Evolutionary conservation across 2,113 vertebrate genomes (phyloP).

Genomic region (Rhinopomastus cyanomelas): DNA sequence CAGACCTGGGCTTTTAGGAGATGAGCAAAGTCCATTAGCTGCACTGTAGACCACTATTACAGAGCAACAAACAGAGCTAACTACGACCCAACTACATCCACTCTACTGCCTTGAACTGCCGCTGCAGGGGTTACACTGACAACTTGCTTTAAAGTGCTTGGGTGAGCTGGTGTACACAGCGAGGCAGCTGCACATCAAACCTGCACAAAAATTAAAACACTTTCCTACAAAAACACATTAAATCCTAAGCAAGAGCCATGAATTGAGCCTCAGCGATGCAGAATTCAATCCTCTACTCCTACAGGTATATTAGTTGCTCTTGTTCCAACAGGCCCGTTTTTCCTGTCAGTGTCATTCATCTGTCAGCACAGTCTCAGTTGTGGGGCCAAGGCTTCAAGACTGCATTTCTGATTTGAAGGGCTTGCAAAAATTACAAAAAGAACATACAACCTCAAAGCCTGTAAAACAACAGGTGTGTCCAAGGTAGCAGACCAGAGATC

Average conservation of each 20-base stretch:
- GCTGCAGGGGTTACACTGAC: neutral
- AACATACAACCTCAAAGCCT: neutral
- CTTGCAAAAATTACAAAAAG: neutral
- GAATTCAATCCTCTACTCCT: neutral
- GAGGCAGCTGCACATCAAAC: neutral
- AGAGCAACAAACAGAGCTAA: neutral
- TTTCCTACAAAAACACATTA: neutral
- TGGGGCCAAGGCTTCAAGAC: neutral
- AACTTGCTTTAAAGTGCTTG: neutral
- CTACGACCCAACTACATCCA: neutral
- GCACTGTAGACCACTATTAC: fast-evolving
- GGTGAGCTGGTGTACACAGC: neutral
- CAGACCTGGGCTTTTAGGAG: neutral
- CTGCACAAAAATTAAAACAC: neutral
- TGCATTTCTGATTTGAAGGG: neutral
- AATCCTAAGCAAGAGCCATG: neutral
- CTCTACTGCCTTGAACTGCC: neutral
- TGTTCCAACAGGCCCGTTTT: neutral
- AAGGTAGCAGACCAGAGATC: neutral
- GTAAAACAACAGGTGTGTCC: neutral
- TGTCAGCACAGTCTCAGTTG: too few relatives aligned
- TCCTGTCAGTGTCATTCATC: neutral
- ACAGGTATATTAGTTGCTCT: neutral
- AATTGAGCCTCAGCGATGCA: neutral
- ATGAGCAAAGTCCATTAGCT: neutral